These are phyloP conservation scores for Pachypeltis micranthus DNA, from an alignment of 1,140 invertebrate genomes.

Conservation along the genomic window DNA sequence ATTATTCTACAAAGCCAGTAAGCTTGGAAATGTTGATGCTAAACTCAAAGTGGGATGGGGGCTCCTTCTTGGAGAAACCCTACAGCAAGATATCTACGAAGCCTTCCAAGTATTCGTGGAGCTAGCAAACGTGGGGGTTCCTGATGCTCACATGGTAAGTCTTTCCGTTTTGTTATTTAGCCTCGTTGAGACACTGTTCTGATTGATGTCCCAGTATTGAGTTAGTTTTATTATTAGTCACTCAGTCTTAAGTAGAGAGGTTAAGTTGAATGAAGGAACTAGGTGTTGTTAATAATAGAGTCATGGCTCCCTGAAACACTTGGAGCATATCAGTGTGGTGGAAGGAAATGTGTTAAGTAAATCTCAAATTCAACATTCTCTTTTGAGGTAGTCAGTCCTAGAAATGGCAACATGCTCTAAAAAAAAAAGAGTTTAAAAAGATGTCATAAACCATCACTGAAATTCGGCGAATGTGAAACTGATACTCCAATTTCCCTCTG, in stretches of 20 bases:
- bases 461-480: too few species aligned
- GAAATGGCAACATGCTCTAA: too few species aligned
- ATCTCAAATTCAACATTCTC: too few species aligned
- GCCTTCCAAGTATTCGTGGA: slow-evolving; percentile 67
- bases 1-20: slow-evolving; percentile 58
- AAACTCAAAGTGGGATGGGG: slow-evolving; percentile 76
- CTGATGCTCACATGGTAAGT: slow-evolving; percentile 77
- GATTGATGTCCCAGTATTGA: slow-evolving; percentile 5
- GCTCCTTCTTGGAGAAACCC: slow-evolving; percentile 63
- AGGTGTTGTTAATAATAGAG: background rate
- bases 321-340: background rate
- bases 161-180: too few species aligned
- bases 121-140: slow-evolving; percentile 60
- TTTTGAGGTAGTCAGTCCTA: too few species aligned
- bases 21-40: slow-evolving; percentile 64
- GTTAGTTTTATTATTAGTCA: background rate
- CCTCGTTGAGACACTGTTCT: too few species aligned
- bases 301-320: background rate
- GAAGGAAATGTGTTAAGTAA: too few species aligned
- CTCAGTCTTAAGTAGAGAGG: slow-evolving; percentile 5
- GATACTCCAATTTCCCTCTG: too few species aligned
- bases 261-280: background rate
- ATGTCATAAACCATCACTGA: too few species aligned
- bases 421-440: too few species aligned
- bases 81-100: slow-evolving; percentile 59